Percentiles rank a stretch among this genome's conserved stretches.
phyloP scores from a whole-genome alignment of 2,113 vertebrate genomes.

The Nothoprocta pentlandii region DNA sequence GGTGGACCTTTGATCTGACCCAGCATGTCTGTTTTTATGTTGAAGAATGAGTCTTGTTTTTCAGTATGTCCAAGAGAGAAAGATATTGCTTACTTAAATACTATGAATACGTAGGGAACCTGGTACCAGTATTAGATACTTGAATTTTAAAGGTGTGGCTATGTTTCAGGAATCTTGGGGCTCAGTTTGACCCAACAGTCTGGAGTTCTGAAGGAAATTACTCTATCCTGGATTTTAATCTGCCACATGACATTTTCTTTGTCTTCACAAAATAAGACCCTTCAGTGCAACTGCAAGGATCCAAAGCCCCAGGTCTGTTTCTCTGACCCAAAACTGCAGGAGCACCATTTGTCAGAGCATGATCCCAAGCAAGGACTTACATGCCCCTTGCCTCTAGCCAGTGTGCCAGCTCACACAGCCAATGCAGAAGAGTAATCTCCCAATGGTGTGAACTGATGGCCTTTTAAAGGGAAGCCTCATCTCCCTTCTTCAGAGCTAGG shows the following conservation, averaged over 20 bases:
- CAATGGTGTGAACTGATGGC: background rate
- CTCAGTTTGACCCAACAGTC: background rate
- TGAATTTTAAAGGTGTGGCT: background rate
- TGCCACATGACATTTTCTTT: background rate
- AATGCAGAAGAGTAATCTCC: background rate
- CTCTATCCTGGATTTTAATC: background rate
- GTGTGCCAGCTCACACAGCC: background rate
- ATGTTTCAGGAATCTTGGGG: background rate
- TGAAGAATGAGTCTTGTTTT: background rate
- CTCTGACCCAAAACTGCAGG: background rate
- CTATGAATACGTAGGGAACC: background rate
- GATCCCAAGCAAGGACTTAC: background rate
- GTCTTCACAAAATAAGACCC: background rate
- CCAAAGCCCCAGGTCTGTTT: background rate
- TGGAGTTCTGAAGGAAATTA: background rate
- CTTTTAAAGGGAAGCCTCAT: background rate
- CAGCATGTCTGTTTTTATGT: background rate
- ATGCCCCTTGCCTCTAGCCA: background rate
- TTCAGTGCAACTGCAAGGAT: background rate
- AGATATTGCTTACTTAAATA: background rate
- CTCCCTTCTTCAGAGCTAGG: background rate
- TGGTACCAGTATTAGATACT: background rate
- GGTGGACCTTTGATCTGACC: background rate
- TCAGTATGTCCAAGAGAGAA: background rate
- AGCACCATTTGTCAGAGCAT: background rate